Base-by-base conservation (phyloP, 2,113 vertebrate species). In the Melozone crissalis region DNA sequence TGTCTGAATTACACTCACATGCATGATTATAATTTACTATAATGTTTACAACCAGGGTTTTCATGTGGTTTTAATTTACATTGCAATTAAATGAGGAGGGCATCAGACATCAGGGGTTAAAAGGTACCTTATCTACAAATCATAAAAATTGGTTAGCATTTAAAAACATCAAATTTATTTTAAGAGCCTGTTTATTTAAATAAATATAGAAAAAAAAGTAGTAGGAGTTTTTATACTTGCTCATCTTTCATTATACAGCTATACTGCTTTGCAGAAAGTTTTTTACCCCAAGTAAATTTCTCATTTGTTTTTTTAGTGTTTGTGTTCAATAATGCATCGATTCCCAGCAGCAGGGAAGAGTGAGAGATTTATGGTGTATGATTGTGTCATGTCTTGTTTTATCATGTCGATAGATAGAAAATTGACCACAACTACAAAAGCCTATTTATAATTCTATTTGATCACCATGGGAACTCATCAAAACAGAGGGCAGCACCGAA, bases 351-450 rank as follows among this genome's bases (percentile, higher is more conserved):
- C 97, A 97, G 98, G 98, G 97, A 98, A 98, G 98, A 98, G 97
- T 98, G 97, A 98, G 98, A 98, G 98, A 98, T 98, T 98, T 98
- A 98, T 98, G 97, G 98, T 98, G 96, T 98, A 98, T 98, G 98
- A 98, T 98, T 98, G 98, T 98, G 98, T 98, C 98, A 98, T 98
- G 98, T 98, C 98, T 98, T 98, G 98, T 98, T 98, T 98, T 98
- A 98, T 98, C 98, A 98, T 98, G 98, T 98, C 97, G 97, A 98
- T 98, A 98, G 98, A 98, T 98, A 98, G 98, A 98, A 99, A 98
- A 98, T 98, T 98, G 98, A 98, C 98, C 98, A 98, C 98, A 98
- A 98, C 98, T 98, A 98, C 98, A 98, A 98, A 98, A 98, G 98
- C 98, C 98, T 97, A 98, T 98, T 98, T 98, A 98, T 98, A 98